Evolutionary conservation across 2,888 invertebrate genomes (phyloP).

Genomic region (Clunio marinus): DNA sequence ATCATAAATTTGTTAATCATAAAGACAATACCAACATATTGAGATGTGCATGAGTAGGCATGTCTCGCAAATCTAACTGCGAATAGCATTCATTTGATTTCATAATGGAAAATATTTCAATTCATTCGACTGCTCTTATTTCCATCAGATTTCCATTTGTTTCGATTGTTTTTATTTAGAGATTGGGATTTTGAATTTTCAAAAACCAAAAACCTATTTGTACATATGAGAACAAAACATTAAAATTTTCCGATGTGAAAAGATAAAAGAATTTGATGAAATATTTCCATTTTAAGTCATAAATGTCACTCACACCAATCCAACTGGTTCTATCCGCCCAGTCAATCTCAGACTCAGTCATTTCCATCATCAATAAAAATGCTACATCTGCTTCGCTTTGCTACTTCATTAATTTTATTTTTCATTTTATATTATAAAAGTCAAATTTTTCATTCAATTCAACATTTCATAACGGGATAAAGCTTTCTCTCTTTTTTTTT

Average conservation of each 20-base stretch:
- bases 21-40: constrained; percentile 13
- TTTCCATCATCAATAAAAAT: neutral
- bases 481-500: neutral
- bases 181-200: too few species aligned
- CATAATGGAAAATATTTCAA: too few species aligned
- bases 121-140: too few species aligned
- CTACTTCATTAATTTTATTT: constrained; percentile 19
- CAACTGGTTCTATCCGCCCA: neutral
- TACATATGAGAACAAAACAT: too few species aligned
- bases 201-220: too few species aligned
- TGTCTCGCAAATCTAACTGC: constrained; percentile 13
- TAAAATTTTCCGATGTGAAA: neutral
- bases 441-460: constrained; percentile 14
- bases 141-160: too few species aligned
- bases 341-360: neutral
- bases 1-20: constrained; percentile 17
- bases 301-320: neutral
- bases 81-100: too few species aligned
- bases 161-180: too few species aligned
- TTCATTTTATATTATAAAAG: neutral
- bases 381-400: constrained; percentile 12
- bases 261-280: neutral
- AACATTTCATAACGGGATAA: neutral
- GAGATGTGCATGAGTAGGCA: neutral
- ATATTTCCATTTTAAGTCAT: neutral